Percentiles rank a stretch among this genome's conserved stretches.
Evolutionary conservation across 2,113 vertebrate species (phyloP).

Genomic region (Trichechus manatus): DNA sequence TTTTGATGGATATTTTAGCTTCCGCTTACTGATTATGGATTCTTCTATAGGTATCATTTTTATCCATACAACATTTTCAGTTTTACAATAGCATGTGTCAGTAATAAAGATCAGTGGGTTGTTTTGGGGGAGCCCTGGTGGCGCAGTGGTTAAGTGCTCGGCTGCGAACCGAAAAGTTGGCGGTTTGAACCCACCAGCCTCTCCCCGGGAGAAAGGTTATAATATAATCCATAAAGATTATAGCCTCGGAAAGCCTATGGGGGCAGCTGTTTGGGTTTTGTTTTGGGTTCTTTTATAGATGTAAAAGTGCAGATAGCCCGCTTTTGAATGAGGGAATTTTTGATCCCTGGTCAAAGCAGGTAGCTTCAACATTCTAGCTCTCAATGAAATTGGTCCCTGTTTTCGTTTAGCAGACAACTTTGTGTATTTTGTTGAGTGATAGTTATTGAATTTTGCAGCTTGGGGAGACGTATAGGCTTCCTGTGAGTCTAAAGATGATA

Average conservation of each 20-base stretch:
- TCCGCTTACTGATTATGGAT: not conserved
- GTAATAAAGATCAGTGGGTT: not conserved
- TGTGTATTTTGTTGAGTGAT: conserved; percentile 19
- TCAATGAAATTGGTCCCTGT: not conserved
- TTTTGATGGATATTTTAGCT: conserved; percentile 36
- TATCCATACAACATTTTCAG: not conserved
- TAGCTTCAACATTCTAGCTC: not conserved
- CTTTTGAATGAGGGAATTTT: not conserved
- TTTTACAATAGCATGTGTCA: conserved; percentile 25
- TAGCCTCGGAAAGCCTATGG: no score
- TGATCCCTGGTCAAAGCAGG: not conserved
- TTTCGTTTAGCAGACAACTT: conserved; percentile 21
- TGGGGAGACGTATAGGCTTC: conserved; percentile 10
- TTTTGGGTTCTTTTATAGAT: not conserved
- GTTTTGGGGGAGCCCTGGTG: not conserved
- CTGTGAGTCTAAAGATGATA: not conserved
- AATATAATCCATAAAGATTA: no score
- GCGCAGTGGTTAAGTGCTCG: no score
- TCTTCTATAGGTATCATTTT: conserved; percentile 13
- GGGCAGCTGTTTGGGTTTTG: no score
- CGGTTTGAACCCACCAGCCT: no score
- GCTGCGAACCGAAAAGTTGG: no score
- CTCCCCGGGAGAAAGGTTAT: no score
- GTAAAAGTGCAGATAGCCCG: not conserved
- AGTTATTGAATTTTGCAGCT: not conserved